These are phyloP conservation scores for Eulithis prunata DNA, from an alignment of 2,888 invertebrate genomes.

Conservation along the genomic window DNA sequence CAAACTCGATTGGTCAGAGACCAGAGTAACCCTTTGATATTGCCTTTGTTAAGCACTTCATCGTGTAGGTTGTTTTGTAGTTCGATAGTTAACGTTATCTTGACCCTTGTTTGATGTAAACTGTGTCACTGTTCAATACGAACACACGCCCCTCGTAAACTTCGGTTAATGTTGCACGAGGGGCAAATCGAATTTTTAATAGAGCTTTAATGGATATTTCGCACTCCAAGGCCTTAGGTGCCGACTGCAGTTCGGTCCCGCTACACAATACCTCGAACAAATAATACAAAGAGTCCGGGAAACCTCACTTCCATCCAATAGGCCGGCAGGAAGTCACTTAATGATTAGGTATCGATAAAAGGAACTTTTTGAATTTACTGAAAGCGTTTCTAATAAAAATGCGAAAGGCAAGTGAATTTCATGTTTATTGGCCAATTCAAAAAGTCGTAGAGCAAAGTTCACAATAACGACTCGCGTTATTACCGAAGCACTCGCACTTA, in stretches of 20 bases:
- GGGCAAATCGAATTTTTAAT: conserved; percentile 67
- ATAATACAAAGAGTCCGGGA: conserved; percentile 27
- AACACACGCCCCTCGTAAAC: conserved; percentile 58
- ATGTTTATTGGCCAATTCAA: conserved; percentile 55
- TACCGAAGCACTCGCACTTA: conserved; percentile 34
- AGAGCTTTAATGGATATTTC: conserved; percentile 62
- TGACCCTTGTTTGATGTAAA: conserved; percentile 62
- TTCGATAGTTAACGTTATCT: conserved; percentile 60
- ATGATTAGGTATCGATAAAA: conserved; percentile 45
- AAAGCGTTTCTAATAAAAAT: conserved; percentile 47
- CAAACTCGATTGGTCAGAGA: conserved; percentile 27
- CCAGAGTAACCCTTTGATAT: conserved; percentile 23
- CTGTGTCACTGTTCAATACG: conserved; percentile 57
- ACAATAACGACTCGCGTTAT: conserved; percentile 47
- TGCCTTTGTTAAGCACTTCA: conserved; percentile 29
- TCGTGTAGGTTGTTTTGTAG: conserved; percentile 54
- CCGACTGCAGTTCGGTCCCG: conserved; percentile 26
- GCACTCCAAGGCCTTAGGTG: conserved; percentile 48
- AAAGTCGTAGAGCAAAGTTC: conserved; percentile 53
- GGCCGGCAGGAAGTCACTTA: conserved; percentile 33
- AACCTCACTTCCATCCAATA: conserved; percentile 30
- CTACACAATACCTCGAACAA: conserved; percentile 33
- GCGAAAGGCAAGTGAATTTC: conserved; percentile 47
- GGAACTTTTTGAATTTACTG: conserved; percentile 39
- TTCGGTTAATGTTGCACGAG: conserved; percentile 60